These are phyloP conservation scores for Zygaena filipendulae DNA, from an alignment of 2,888 invertebrate genomes.

Conservation along the genomic window DNA sequence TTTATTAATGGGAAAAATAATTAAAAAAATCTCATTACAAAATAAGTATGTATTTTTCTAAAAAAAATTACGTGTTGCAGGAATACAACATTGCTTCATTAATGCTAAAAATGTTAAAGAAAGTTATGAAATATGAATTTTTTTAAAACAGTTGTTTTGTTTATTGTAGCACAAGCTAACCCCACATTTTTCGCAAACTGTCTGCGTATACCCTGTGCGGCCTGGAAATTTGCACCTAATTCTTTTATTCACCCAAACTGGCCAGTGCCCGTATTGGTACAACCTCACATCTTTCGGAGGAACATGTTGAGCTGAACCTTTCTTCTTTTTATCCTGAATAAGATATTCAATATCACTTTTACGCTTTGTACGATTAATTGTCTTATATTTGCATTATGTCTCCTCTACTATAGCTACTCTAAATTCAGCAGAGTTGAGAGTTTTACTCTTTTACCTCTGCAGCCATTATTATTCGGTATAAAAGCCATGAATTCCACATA, in stretches of 20 bases:
- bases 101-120: background rate
- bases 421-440: conserved; percentile 7
- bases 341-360: conserved; percentile 5
- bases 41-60: background rate
- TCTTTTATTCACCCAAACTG: conserved; percentile 8
- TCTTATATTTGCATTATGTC: conserved; percentile 5
- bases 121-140: too few species aligned
- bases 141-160: conserved; percentile 2
- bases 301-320: conserved; percentile 14
- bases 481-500: background rate
- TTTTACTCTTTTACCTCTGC: conserved; percentile 2
- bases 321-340: conserved; percentile 13
- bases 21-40: background rate
- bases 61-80: background rate
- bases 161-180: conserved; percentile 7
- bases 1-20: background rate
- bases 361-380: conserved; percentile 1
- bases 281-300: conserved; percentile 11
- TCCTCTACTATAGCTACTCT: conserved; percentile 3
- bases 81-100: background rate
- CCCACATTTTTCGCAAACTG: conserved; percentile 12
- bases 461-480: background rate
- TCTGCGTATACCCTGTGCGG: conserved; percentile 8
- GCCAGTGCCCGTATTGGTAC: conserved; percentile 10
- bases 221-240: conserved; percentile 10